A percentile compares a stretch with the other conserved stretches of the same genome.
Evolutionary conservation across 2,888 invertebrate species (phyloP).

Genomic region (Listrodromus nycthemerus): DNA sequence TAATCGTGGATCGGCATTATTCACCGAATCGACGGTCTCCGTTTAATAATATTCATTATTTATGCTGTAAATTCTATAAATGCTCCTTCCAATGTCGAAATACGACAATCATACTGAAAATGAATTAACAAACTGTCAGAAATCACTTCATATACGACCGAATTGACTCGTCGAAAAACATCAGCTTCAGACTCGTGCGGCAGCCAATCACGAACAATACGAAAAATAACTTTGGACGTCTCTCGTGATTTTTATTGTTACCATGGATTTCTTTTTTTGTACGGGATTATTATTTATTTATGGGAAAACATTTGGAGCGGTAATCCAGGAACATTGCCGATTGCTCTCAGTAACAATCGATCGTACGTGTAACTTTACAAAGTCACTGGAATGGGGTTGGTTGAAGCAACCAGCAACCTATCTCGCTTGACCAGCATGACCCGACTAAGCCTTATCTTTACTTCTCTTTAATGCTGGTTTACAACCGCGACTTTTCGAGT

Average conservation of each 20-base stretch:
- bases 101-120: too few species aligned
- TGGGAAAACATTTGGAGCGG: background rate
- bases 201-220: too few species aligned
- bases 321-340: background rate
- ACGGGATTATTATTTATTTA: too few species aligned
- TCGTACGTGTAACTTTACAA: background rate
- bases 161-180: too few species aligned
- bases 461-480: constrained; percentile 30
- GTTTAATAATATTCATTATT: background rate
- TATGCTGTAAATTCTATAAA: background rate
- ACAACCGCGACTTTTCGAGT: constrained; percentile 32
- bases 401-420: background rate
- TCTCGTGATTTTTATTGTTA: too few species aligned
- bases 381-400: background rate
- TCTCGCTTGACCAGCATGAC: constrained; percentile 7
- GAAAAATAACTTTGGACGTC: too few species aligned
- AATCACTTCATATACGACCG: too few species aligned
- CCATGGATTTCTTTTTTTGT: too few species aligned
- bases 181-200: too few species aligned
- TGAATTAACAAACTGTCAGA: too few species aligned
- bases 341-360: background rate
- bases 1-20: background rate
- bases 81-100: background rate
- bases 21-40: background rate
- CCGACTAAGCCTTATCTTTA: constrained; percentile 35